Base-by-base conservation (phyloP, 2,888 invertebrate genomes). In the Drosophila pullipes region DNA sequence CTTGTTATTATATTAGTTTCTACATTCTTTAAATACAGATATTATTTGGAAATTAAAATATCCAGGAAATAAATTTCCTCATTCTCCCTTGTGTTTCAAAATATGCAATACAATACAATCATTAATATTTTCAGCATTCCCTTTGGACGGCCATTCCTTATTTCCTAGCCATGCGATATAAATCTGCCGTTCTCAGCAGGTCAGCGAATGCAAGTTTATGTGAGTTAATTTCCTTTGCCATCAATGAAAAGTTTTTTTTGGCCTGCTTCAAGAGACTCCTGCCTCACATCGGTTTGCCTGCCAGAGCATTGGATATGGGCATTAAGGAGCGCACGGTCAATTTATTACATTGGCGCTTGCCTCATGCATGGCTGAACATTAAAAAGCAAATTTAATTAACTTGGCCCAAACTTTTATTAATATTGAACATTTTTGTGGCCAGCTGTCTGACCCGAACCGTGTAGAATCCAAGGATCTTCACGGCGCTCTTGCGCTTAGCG, bases 321-420 rank as follows among this genome's bases (percentile, higher is more conserved):
- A 83, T 89, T 83, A 86, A 65, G 85, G 44, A 54, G 76, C 58
- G 52, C 70, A 82, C 82, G 87, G 86, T 88, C 86, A 90, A 89
- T 89, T 90, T 86, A 85, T 88, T 85, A 74, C 81, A 69, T 82
- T 83, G 81, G 72, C 83, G 81, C 83, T 75, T 35, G 74, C 73
- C 74, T 57, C 85, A 88, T 85, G 85, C 90, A 85, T 90, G 90
- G 74, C 85, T 90, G 88, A 69, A 81, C 90, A 90, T 85, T 85
- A 90, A 90, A 88, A 85, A 82, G 76, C 74, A 85, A 89, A 90
- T 87, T 87, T 87, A 87, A 87, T 87, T 87, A 87, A 86, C 89
- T 90, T 86, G 84, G 78, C 64, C 89, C 82, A 78, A 87, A 87
- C 76, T 89, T 90, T 87, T 90, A 87, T 87, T 87, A 87, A 90